Conservation (phyloP, 2,888 invertebrate genomes). For the Nemotelus pantherinus region DNA sequence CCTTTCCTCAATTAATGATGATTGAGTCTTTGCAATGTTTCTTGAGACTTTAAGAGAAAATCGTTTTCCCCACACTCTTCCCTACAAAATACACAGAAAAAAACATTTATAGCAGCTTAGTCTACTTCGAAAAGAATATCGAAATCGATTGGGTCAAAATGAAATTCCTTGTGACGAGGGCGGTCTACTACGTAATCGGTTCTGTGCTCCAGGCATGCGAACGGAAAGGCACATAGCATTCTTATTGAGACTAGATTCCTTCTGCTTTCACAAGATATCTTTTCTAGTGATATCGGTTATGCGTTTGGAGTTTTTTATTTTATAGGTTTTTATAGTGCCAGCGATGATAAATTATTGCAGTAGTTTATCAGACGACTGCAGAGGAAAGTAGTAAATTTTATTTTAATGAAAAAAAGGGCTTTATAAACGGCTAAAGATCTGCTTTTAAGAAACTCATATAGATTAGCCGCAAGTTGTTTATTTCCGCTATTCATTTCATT, state of each 20-base stretch:
- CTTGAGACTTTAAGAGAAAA: not conserved
- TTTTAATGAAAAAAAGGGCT: too few species aligned
- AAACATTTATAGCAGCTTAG: not conserved
- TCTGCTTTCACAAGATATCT: constrained; percentile 16
- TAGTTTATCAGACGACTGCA: too few species aligned
- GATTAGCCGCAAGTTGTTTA: too few species aligned
- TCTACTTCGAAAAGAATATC: not conserved
- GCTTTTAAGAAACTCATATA: too few species aligned
- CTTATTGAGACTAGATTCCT: constrained; percentile 5
- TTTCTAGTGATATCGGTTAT: not conserved
- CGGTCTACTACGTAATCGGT: not conserved
- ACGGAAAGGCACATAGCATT: not conserved
- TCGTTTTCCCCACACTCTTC: not conserved
- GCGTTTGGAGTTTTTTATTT: not conserved
- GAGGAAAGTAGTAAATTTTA: too few species aligned
- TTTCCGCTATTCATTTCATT: too few species aligned
- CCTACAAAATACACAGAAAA: not conserved
- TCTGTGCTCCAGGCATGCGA: not conserved
- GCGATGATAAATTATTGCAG: too few species aligned
- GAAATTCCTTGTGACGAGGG: constrained; percentile 4
- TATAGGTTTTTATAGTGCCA: not conserved
- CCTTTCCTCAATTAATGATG: not conserved
- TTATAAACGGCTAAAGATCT: too few species aligned
- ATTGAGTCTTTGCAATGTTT: not conserved
- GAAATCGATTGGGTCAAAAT: constrained; percentile 31